Conservation (phyloP, 2,888 invertebrate genomes). For the Eristalinus sepulchralis region DNA sequence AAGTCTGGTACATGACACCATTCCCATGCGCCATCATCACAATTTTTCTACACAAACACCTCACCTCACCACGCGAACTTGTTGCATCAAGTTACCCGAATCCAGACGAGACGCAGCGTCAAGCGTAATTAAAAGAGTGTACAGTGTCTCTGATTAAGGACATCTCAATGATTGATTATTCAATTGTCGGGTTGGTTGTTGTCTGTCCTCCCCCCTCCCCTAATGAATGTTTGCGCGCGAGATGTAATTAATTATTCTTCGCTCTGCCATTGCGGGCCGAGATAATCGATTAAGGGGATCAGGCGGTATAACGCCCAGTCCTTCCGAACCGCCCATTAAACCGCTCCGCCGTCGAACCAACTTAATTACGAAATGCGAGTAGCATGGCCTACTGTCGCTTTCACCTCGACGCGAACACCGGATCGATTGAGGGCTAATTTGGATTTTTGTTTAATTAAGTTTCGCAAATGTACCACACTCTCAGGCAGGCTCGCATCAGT, state of each 20-base stretch:
- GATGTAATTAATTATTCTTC: slow-evolving; percentile 29
- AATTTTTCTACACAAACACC: too few species aligned
- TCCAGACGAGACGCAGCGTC: not conserved
- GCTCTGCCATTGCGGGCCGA: not conserved
- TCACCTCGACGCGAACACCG: not conserved
- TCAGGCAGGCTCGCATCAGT: not conserved
- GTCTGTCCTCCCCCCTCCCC: slow-evolving; percentile 8
- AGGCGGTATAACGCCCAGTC: not conserved
- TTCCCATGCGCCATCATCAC: too few species aligned
- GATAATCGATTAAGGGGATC: slow-evolving; percentile 14
- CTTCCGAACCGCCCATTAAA: slow-evolving; percentile 27
- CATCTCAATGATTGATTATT: slow-evolving; percentile 26
- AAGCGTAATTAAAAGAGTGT: slow-evolving; percentile 9
- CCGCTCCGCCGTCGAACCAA: slow-evolving; percentile 15
- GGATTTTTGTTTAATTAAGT: slow-evolving; percentile 30
- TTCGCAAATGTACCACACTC: not conserved
- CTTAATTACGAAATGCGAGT: slow-evolving; percentile 1
- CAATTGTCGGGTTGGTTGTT: not conserved
- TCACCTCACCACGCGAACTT: not conserved
- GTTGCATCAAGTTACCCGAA: not conserved
- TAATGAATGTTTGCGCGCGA: not conserved
- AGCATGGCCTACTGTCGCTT: not conserved
- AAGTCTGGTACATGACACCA: too few species aligned
- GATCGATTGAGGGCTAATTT: slow-evolving; percentile 5
- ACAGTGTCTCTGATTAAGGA: slow-evolving; percentile 15